These are phyloP conservation scores for Nineta flava DNA, from an alignment of 2,888 invertebrate species.

Conservation along the genomic window DNA sequence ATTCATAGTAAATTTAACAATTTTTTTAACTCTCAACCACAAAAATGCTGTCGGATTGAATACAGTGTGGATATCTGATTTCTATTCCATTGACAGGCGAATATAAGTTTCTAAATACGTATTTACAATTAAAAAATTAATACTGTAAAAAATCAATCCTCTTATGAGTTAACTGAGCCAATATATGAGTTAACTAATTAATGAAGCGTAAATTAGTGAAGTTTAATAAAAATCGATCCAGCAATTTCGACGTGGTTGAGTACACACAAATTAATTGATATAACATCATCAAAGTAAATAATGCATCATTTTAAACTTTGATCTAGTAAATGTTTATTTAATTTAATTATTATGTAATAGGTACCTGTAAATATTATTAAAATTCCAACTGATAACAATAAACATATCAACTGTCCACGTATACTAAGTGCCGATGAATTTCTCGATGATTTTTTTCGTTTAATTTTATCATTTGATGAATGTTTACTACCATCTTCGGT, in stretches of 20 bases:
- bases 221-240: neutral
- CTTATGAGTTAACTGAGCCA: no score
- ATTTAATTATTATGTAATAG: neutral
- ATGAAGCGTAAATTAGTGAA: neutral
- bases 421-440: neutral
- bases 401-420: neutral
- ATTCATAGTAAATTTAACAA: no score
- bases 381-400: neutral
- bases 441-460: neutral
- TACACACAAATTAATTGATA: neutral
- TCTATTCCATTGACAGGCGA: no score
- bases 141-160: no score
- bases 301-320: neutral
- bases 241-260: no score
- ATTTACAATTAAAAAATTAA: no score
- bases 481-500: neutral
- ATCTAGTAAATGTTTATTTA: neutral
- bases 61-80: no score
- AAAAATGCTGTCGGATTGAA: no score
- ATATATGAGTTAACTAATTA: neutral
- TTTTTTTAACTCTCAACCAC: no score
- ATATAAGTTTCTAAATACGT: no score
- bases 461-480: neutral
- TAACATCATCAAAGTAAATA: neutral
- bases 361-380: neutral